phyloP scores from a whole-genome alignment of 2,113 vertebrate species.

The Aramus guarauna region DNA sequence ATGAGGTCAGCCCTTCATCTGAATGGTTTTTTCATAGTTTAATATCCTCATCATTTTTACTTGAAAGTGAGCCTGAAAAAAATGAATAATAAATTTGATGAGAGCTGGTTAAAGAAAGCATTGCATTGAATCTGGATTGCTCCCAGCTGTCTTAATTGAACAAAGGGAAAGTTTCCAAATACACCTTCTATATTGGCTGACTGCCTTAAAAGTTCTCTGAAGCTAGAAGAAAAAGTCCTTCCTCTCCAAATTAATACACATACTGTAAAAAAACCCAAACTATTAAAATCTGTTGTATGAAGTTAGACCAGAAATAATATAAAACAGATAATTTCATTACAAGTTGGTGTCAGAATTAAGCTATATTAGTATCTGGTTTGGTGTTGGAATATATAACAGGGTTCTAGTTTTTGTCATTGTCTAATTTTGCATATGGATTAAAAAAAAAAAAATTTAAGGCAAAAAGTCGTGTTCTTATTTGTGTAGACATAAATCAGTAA shows the following conservation, averaged over 20 bases:
- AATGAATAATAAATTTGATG: constrained; percentile 36
- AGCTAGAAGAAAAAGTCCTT: not conserved
- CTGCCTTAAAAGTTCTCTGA: constrained; percentile 6
- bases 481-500: not conserved
- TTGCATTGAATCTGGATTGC: constrained; percentile 11
- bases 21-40: not conserved
- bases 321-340: not conserved
- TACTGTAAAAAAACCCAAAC: not conserved
- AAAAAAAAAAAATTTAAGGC: not conserved
- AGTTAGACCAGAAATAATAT: not conserved
- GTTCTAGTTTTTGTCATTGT: not conserved
- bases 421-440: not conserved
- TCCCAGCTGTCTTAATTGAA: constrained; percentile 52
- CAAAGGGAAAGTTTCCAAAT: constrained; percentile 52
- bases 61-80: constrained; percentile 19
- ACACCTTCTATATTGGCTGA: constrained; percentile 17
- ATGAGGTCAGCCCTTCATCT: not conserved
- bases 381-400: not conserved
- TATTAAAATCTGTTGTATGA: not conserved
- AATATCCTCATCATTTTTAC: constrained; percentile 6
- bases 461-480: not conserved
- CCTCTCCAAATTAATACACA: not conserved
- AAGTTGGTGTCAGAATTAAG: not conserved
- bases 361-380: not conserved
- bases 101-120: constrained; percentile 28